phyloP scores from a whole-genome alignment of 2,797 vertebrate species.

The Distichodus sexfasciatus region DNA sequence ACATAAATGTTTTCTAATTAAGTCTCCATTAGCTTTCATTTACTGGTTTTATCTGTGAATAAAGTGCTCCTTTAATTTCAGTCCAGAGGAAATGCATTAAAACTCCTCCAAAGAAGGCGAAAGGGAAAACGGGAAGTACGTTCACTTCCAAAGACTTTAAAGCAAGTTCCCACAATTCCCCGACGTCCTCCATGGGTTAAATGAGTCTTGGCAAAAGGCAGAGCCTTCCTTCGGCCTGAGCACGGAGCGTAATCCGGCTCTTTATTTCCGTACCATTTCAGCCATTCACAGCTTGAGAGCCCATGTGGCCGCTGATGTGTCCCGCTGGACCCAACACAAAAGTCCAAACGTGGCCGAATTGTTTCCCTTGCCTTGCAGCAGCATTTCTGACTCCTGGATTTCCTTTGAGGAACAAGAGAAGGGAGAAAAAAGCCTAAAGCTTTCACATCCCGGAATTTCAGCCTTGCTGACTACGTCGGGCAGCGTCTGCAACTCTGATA shows the following conservation, averaged over 20 bases:
- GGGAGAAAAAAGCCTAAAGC: slow-evolving; percentile 7
- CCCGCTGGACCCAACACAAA: slow-evolving; percentile 41
- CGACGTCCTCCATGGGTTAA: slow-evolving; percentile 25
- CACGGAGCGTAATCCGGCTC: slow-evolving; percentile 22
- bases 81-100: too few relatives aligned
- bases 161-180: background rate
- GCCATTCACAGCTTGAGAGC: slow-evolving; percentile 24
- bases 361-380: slow-evolving; percentile 37
- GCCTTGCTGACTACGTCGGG: slow-evolving; percentile 2
- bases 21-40: too few relatives aligned
- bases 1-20: too few relatives aligned
- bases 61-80: too few relatives aligned
- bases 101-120: too few relatives aligned
- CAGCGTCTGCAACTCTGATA: background rate
- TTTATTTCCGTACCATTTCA: slow-evolving; percentile 45
- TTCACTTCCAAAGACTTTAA: background rate
- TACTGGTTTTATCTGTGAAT: too few relatives aligned
- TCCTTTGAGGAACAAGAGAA: slow-evolving; percentile 38
- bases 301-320: slow-evolving; percentile 23
- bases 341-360: slow-evolving; percentile 14
- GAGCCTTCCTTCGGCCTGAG: slow-evolving; percentile 13
- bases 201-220: background rate
- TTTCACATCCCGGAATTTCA: background rate
- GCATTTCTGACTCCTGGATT: slow-evolving; percentile 22
- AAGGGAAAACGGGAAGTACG: too few relatives aligned